A percentile compares a stretch with the other conserved stretches of the same genome.
Evolutionary conservation across 1,140 invertebrate species (phyloP).

Genomic region (Leptinotarsa texana): DNA sequence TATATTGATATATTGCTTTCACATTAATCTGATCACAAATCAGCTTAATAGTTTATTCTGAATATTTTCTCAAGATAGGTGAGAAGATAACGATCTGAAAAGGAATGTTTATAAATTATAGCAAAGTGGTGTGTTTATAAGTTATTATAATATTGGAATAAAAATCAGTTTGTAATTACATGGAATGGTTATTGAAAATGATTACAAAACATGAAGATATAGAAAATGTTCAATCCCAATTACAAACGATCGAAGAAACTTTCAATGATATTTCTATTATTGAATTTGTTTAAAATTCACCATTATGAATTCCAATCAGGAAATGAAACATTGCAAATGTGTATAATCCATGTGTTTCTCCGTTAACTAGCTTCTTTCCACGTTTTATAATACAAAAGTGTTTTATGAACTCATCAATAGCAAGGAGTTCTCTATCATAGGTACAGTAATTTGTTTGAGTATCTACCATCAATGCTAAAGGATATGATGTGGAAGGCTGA

Average conservation of each 20-base stretch:
- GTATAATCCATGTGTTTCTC: too few species aligned
- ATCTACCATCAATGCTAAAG: neutral
- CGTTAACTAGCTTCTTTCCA: too few species aligned
- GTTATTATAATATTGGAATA: too few species aligned
- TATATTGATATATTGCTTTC: neutral
- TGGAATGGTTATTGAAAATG: too few species aligned
- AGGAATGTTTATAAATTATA: neutral
- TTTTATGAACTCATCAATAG: neutral
- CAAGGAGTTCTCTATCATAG: neutral
- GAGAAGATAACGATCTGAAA: neutral
- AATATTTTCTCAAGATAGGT: neutral
- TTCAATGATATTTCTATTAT: too few species aligned
- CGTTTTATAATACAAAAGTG: neutral
- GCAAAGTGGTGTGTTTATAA: neutral
- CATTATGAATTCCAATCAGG: too few species aligned
- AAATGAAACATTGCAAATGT: too few species aligned
- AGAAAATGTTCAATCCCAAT: too few species aligned
- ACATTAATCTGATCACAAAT: slow-evolving; percentile 8
- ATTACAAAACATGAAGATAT: too few species aligned
- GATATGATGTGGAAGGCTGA: neutral
- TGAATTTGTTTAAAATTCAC: too few species aligned
- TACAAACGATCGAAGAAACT: too few species aligned
- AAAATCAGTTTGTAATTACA: too few species aligned
- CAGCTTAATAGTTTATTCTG: neutral
- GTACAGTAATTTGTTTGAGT: neutral